Percentiles rank a stretch among this genome's conserved stretches.
phyloP scores from a whole-genome alignment of 1,140 invertebrate genomes.

The Melanaphis sacchari region DNA sequence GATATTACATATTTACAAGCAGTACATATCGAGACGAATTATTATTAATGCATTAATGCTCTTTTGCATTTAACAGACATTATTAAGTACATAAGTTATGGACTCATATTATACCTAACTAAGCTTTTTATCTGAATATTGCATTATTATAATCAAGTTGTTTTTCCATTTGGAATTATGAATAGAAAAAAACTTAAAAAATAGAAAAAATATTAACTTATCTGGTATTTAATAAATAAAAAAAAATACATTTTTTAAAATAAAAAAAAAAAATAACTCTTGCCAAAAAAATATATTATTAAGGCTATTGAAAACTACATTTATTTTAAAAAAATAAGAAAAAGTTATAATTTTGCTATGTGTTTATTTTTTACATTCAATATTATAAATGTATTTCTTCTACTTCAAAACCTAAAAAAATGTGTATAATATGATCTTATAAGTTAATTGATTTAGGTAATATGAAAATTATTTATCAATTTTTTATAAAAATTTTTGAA shows the following conservation, averaged over 20 bases:
- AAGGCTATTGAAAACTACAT: background rate
- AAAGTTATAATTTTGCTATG: too few species aligned
- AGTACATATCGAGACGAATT: background rate
- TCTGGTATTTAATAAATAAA: background rate
- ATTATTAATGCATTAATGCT: background rate
- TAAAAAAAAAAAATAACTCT: background rate
- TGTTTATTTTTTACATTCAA: too few species aligned
- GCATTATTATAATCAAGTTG: too few species aligned
- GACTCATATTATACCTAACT: background rate
- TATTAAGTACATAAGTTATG: background rate
- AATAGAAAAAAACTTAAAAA: too few species aligned
- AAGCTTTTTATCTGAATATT: background rate
- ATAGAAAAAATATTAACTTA: background rate
- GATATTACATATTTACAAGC: background rate
- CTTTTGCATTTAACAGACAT: background rate
- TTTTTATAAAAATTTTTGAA: background rate
- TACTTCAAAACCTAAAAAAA: background rate
- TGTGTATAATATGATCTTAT: background rate
- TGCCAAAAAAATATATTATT: too few species aligned
- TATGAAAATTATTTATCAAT: background rate
- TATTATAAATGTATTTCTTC: background rate
- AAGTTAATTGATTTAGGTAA: too few species aligned
- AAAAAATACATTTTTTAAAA: too few species aligned
- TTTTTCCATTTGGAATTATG: too few species aligned
- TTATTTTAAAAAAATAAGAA: background rate